Evolutionary conservation across 2,888 invertebrate genomes (phyloP), one percentile per base, ranked within the genome.

Genomic region (Lomographa bimaculata): DNA sequence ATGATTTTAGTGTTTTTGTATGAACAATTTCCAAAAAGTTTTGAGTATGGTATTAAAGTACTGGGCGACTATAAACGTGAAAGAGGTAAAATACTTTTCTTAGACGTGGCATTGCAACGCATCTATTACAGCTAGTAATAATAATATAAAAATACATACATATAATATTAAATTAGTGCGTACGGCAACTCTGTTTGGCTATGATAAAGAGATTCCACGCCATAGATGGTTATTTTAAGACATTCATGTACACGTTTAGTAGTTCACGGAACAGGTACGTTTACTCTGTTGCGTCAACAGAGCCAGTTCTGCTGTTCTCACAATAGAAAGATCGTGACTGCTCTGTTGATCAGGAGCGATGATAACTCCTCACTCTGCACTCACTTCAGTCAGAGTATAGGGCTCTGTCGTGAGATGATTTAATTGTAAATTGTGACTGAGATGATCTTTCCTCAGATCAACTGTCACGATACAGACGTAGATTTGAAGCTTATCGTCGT

Each of bases 291-390:
- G 57, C 52, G 52, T 50, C 64, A 55, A 38, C 50, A 56, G 58
- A 35, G 28, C 19, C 12, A 23, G 24, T 10, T 60, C 48, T 57
- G 69, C 62, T 46, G 70, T 83, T 81, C 81, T 75, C 81, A 84
- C 79, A 80, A 80, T 65, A 72, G 71, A 54, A 53, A 64, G 66
- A 74, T 81, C 82, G 85, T 85, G 85, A 85, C 85, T 66, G 58
- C 60, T 62, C 59, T 61, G 61, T 64, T 61, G 83, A 85, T 84
- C 68, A 57, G 70, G 61, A 73, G 71, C 63, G 46, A 53, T 57
- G 85, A 86, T 85, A 80, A 70, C 69, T 67, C 64, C 55, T 62
- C 58, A 61, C 62, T 68, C 60, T 45, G 61, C 66, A 58, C 63
- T 75, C 60, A 60, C 64, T 71, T 64, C 50, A 55, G 55, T 64